Evolutionary conservation across 2,113 vertebrate species (phyloP), one percentile per base, ranked within the genome.

Genomic region (Alligator mississippiensis): DNA sequence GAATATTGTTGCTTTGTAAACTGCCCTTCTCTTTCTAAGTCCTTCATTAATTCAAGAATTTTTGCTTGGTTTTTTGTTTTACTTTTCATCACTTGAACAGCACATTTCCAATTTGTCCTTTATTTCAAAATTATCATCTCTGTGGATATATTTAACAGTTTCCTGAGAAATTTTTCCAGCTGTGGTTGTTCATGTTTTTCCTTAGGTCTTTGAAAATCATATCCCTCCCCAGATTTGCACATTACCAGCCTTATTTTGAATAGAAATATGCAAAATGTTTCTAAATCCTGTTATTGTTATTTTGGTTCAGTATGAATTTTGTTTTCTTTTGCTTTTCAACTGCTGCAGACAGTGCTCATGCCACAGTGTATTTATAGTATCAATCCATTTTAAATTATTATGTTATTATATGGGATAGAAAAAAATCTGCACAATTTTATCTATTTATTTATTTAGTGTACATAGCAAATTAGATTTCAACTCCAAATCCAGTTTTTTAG

Each of bases 401-500:
- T 82, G n/a, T 27, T 94, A 86, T 38, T 83, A 85, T 64, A 2
- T 64, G 66, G 38, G 22, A 87, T 19, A 22, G 38, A 91, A 6
- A 25, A 70, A 34, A 70, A 7, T 30, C 5, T 38, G 59, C 34
- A 3, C 11, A 24, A 79, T 63, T 80, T 79, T 62, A 76, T 83
- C 87, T 38, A 38, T 28, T 85, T 82, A 68, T 76, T 79, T 94
- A 54, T 90, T 88, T 74, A 91, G 2, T 84, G 74, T 93, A 92
- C 85, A 34, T 77, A 77, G 38, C 22, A 91, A 91, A 91, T 21
- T 58, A 16, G 27, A 9, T 11, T 10, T 91, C 54, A n/a, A 90
- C n/a, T 66, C 55, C 55, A 91, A 91, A 16, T 83, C 58, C 87
- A 93, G 38, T 4, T 19, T 89, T 96, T 92, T 59, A 91, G 28